phyloP scores from a whole-genome alignment of 2,113 vertebrate genomes.

The Platichthys stellatus region DNA sequence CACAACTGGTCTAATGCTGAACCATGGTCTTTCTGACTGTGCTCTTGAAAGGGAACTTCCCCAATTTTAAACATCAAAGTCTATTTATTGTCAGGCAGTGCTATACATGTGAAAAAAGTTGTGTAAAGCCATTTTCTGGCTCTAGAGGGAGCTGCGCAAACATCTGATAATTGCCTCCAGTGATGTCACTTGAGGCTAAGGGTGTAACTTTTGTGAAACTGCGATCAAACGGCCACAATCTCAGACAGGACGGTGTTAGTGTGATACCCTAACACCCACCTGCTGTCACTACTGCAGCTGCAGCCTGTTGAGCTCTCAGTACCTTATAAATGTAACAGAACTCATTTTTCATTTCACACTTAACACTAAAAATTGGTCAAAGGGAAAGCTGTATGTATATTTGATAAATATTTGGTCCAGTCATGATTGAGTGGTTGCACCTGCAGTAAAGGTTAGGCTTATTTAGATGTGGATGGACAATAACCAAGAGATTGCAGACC shows the following conservation, averaged over 20 bases:
- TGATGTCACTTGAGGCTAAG: neutral
- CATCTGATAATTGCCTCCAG: neutral
- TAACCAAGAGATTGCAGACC: neutral
- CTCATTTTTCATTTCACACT: too few species aligned
- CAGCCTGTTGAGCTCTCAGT: too few species aligned
- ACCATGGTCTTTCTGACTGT: neutral
- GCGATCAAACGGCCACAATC: neutral
- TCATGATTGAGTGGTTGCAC: neutral
- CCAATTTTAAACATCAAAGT: neutral
- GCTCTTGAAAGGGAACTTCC: neutral
- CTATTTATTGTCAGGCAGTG: neutral
- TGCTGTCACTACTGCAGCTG: too few species aligned
- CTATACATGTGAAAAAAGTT: neutral
- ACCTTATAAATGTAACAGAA: too few species aligned
- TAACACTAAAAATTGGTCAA: neutral
- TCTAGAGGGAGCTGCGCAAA: neutral
- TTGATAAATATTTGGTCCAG: neutral
- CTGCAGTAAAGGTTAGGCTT: neutral
- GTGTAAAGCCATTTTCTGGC: neutral
- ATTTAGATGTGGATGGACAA: neutral
- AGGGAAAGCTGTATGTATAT: neutral
- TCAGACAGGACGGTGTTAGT: too few species aligned
- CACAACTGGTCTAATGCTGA: neutral
- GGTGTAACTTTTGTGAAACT: neutral
- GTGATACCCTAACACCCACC: too few species aligned